Base-by-base conservation (phyloP, 2,113 vertebrate species). In the Potamarius usumacintae region DNA sequence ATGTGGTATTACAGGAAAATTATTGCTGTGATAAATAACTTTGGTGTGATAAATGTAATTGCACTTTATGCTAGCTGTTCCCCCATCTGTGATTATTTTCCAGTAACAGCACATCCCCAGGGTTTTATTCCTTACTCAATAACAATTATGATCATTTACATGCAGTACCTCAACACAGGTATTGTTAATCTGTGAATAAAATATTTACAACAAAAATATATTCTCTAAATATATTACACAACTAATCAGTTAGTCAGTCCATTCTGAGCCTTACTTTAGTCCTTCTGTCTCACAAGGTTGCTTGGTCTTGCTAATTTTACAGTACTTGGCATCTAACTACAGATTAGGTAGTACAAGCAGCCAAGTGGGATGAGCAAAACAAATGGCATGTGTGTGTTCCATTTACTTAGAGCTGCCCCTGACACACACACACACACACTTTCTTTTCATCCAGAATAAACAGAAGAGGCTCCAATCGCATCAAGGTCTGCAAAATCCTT, bases 401-500 rank as follows among this genome's bases (percentile, higher is more conserved):
- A 88, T 89, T 89, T 89, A 89, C 86, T 86, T 86, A 86, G 55
- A 84, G 65, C 80, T 62, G 88, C 77, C 55, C 71, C 82, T 52
- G 50, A 76, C 72, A 25, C 72, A 48, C 30, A 74, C 34, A 77
- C 74, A 78, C 22, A 52, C 52, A 79, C 53, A 60, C 42, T 82
- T 84, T 88, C 78, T 88, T 89, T 91, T 89, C 85, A 88, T 83
- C 86, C 88, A 83, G 72, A 88, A 80, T 86, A 88, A 84, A 81
- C 78, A 91, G 60, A 80, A 53, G 74, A 88, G 62, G 69, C 79
- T 84, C 86, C 84, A 90, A 83, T 88, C 65, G 65, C 80, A 85
- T 87, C 85, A 80, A 85, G 85, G 82, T 88, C 76, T 88, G 65
- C 89, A 89, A 86, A 92, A 87, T 93, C 91, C 87, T 89, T 92